Base-by-base conservation (phyloP, 2,113 vertebrate species). In the Sphyrna mokarran region DNA sequence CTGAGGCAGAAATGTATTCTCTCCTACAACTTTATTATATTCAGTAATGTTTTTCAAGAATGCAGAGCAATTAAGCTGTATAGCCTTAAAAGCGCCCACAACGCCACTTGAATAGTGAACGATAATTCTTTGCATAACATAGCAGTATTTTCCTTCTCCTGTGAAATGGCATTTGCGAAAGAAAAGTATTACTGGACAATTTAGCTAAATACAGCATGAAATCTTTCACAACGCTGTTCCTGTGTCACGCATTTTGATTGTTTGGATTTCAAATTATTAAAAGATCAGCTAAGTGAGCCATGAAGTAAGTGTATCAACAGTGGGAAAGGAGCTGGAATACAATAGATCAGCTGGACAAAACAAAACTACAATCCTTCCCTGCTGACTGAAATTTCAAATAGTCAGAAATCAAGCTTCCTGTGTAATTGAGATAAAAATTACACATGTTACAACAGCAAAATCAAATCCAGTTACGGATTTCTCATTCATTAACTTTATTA, bases 391-490 rank as follows among this genome's bases (percentile, higher is more conserved):
- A 90, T 90, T 18, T 90, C 3, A 4, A 90, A 90, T 68, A 63
- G 87, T 63, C 87, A 90, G 61, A 90, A 61, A 33, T 90, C 54
- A 90, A 22, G 48, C 23, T 22, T 89, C 23, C 9, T 11, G 22
- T 89, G 48, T 89, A 89, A 89, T 89, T 29, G 48, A 89, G 48
- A 48, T 48, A 33, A 8, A 89, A 90, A 90, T 90, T 90, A 90
- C 26, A 90, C 61, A 90, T 29, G 61, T 90, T 54, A 90, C 87
- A 61, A 63, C n/a, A n/a, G 87, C 37, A 43, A 22, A 58, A 63
- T 90, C 29, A 61, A 90, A 90, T 63, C 54, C 16, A 90, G 87
- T 26, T 90, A 33, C 63, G 5, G 54, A 61, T 18, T 18, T 58
- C 29, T 90, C 26, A 58, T 1, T 23, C 8, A 23, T 87, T 87